Base-by-base conservation (phyloP, 1,140 invertebrate genomes). In the Helicoverpa zea region DNA sequence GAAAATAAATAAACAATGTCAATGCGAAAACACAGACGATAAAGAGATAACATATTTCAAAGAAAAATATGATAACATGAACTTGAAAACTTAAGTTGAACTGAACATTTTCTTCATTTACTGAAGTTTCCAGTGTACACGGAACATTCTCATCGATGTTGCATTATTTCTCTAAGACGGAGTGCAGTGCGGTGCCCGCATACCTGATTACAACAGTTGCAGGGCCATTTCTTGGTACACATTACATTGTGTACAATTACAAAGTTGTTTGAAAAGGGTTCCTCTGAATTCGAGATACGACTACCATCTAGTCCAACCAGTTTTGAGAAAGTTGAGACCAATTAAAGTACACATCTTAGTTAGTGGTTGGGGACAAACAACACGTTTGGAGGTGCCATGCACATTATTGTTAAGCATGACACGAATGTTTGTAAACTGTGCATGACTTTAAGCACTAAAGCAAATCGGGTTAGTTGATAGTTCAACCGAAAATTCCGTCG, bases 401-500 rank as follows among this genome's bases (percentile, higher is more conserved):
- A 68, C 23, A 1, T 49, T 49, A 66, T 49, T 13, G 64, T 68
- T 47, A 51, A 68, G 18, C 64, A 68, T 68, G 43, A 10, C 43
- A 49, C 49, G 49, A 47, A 43, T 16, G 64, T 68, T 68, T 68
- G 64, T 68, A 49, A 68, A 68, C 43, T 68, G 43, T 66, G 16
- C 43, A 68, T 68, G 64, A 68, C 64, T 68, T 18, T 13, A 68
- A 68, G 64, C 43, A 49, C 16, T 68, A 47, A 23, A 68, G 23
- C 16, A 49, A 68, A 68, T 49, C 18, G 35, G 63, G 64, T 68
- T 49, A 68, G 64, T 68, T 18, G 43, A 66, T 9, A 66, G 23
- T 49, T 49, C 16, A 3, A 13, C 16, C 49, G 43, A 49, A 68
- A 16, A 49, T 10, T 43, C 16, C 43, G 49, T 23, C 14, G 64